Evolutionary conservation across 2,888 invertebrate genomes (phyloP), one percentile per base, ranked within the genome.

Genomic region (Podotricha telesiphe): DNA sequence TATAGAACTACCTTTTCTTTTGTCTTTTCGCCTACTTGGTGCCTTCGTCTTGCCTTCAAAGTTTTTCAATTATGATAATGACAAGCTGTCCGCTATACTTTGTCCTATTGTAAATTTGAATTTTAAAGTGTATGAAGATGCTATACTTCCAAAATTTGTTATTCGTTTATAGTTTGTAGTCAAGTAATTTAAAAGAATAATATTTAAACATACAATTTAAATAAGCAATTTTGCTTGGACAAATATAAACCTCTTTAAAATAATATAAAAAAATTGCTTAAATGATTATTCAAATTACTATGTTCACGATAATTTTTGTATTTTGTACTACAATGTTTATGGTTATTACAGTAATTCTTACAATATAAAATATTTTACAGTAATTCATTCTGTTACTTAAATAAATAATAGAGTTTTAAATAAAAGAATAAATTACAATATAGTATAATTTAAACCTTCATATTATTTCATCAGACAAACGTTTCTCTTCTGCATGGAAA

Each of bases 11-110:
- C n/a, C 59, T 45, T 45, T 55, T 45, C 45, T 17, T 59, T 45
- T 45, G 59, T 45, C 45, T 59, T 53, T 45, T 59, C 45, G 45
- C 45, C 45, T 28, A 2, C 59, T 59, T 59, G 59, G 22, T 20
- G 42, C n/a, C 45, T 59, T 45, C 59, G n/a, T 59, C 22, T 59
- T 59, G 59, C 22, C 28, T 59, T 59, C 45, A 59, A 59, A 59
- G 59, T 59, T 59, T 59, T 59, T 59, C 59, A 59, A 59, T 59
- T 59, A 59, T 59, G 59, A 59, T 59, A 59, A 59, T 59, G 45
- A 59, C 59, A 59, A 59, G 59, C 20, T 59, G 59, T 45, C 59
- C 59, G 42, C 22, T 45, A 17, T 59, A 59, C 59, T 45, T 28
- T 59, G 15, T 42, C 59, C 28, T 22, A 55, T 55, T 45, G 45